Evolutionary conservation across 2,113 vertebrate genomes (phyloP), one percentile per base, ranked within the genome.

Genomic region (Tretioscincus oriximinensis): DNA sequence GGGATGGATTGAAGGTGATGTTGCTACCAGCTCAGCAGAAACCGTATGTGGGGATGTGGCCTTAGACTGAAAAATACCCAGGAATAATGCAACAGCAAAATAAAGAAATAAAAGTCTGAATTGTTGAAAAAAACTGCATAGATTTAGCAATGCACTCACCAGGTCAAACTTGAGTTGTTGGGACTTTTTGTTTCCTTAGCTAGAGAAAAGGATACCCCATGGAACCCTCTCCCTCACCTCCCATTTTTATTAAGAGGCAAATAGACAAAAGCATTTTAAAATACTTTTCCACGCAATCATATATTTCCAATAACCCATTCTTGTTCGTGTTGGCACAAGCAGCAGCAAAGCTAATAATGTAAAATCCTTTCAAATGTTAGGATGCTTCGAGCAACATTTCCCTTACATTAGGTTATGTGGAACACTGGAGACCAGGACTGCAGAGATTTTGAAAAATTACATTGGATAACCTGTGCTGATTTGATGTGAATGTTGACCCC

Each of bases 401-500:
- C 89, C 88, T 76, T 91, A 90, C 77, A 79, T 93, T 76, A 88
- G 92, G 91, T 41, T 75, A 18, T 84, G 86, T 90, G 60, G 85
- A 84, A 81, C 35, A 61, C 58, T 66, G 28, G 60, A 29, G 65
- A 14, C 29, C 8, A 49, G 51, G 65, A 76, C 86, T 41, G 81
- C 72, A 45, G 49, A 74, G 75, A 81, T 60, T 22, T 74, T 35
- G 54, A 81, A 14, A 89, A 87, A 88, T 89, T 84, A 81, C 85
- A 89, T 91, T 87, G 88, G 89, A 90, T 90, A 93, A 87, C 66
- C 87, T 66, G 91, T 95, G 95, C 94, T 93, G 90, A 96, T 95
- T 95, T 95, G 95, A 96, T 93, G 94, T 85, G 81, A 67, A 88
- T 92, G 92, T 93, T 96, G 90, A 95, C 91, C 92, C 91, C 90